These are phyloP conservation scores for Amyelois transitella DNA, from an alignment of 1,140 invertebrate genomes.

Conservation along the genomic window DNA sequence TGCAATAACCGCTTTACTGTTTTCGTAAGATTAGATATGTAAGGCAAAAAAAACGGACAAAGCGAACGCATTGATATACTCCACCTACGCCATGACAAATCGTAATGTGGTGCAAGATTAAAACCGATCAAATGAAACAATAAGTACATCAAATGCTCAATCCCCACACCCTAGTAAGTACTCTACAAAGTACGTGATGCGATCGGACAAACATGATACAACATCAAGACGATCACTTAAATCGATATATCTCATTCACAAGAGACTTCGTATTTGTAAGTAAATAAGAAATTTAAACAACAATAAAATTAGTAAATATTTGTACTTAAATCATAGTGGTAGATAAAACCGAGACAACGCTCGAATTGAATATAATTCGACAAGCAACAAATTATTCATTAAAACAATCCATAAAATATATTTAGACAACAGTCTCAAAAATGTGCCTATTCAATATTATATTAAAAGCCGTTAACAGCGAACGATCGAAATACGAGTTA, in stretches of 20 bases:
- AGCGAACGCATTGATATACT: not conserved
- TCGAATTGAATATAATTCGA: slow-evolving; percentile 46
- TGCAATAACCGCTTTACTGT: too few relatives aligned
- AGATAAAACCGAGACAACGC: slow-evolving; percentile 44
- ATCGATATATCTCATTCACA: slow-evolving; percentile 36
- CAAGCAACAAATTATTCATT: slow-evolving; percentile 56
- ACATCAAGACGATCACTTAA: slow-evolving; percentile 22
- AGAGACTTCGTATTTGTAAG: slow-evolving; percentile 28
- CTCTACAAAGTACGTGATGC: not conserved
- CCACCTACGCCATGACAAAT: not conserved
- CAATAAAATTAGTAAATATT: slow-evolving; percentile 69
- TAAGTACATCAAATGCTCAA: not conserved
- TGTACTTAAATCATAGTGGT: slow-evolving; percentile 71
- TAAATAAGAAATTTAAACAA: slow-evolving; percentile 65
- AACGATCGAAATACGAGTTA: slow-evolving; percentile 56
- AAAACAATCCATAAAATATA: slow-evolving; percentile 72
- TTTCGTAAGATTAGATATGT: too few relatives aligned
- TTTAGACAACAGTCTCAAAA: slow-evolving; percentile 68
- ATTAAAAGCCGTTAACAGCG: slow-evolving; percentile 47
- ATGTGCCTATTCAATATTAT: slow-evolving; percentile 54
- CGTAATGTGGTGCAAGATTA: not conserved
- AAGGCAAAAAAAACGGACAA: too few relatives aligned
- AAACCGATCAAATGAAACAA: too few relatives aligned
- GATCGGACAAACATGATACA: slow-evolving; percentile 13
- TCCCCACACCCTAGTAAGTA: not conserved